Evolutionary conservation across 2,888 invertebrate species (phyloP), one percentile per base, ranked within the genome.

Genomic region (Synergus japonicus): DNA sequence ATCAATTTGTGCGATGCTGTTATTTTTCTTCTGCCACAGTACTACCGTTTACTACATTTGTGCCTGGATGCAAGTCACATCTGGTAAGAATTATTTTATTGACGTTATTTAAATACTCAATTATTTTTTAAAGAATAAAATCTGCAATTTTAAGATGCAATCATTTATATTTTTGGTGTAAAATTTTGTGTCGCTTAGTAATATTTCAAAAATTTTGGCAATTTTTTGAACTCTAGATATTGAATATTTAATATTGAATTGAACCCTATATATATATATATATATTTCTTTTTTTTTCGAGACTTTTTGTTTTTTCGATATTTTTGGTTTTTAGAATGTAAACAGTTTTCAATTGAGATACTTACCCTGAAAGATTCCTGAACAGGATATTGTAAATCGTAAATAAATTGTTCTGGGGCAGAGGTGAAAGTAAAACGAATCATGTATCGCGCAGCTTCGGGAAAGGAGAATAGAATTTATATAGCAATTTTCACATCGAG

Each of bases 1-100:
- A 87, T 97, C 97, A 78, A 96, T 98, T 88, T 96, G 96, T 92
- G 96, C 96, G 85, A 96, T 99, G 95, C 93, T 98, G 85, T 94
- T 98, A 88, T 98, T 98, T 94, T 96, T 98, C 93, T 98, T 98
- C 93, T 96, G 98, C 92, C 97, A 96, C 91, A 96, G 98, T 15
- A 97, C 97, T 69, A 96, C 96, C 77, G 98, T 98, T 76, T 98
- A 97, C 93, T 96, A 97, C 90, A 95, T 98, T 82, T 98, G 98
- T 90, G 98, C 97, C 69, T 98, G 98, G 97, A 94, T 99, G 93
- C 99, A 99, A 93, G 94, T 98, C n/a, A 93, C 98, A 86, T 98
- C 98, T 90, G 98, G 99, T 99, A 92, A 95, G 95, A 77, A 78
- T 65, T 66, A 67, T 77, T 15, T 49, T n/a, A 73, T 49, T 13